Base-by-base conservation (phyloP, 2,113 vertebrate species). In the Oophaga pumilio region DNA sequence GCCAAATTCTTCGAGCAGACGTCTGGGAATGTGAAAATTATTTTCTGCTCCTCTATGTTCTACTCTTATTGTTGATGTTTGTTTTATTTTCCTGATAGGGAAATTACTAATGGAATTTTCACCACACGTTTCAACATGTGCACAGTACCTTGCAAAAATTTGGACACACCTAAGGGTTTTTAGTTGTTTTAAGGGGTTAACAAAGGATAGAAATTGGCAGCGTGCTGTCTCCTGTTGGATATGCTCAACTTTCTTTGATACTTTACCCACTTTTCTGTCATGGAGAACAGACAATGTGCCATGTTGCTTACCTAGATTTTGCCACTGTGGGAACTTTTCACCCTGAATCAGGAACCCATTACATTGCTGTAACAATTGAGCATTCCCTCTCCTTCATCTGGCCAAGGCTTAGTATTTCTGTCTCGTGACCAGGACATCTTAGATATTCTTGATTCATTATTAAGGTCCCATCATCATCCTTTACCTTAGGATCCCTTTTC, bases 11-110 rank as follows among this genome's bases (percentile, higher is more conserved):
- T 14, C 15, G 3, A 50, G 52, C 69, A 85, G 84, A 85, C 71
- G 84, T 85, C 84, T 85, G 84, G 84, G 84, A 85, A 85, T 85
- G 84, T 76, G 28, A 76, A 8, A 85, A 76, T 76, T 52, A 60
- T 60, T 85, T 84, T 50, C 62, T 85, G 22, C 84, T 85, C 22
- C 50, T 11, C 14, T 53, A 76, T 15, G 14, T 64, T 76, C 14
- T 12, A 64, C 4, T 76, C 60, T 85, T 43, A 17, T n/a, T 85
- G 56, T 57, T 76, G 28, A 33, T 18, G 28, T 28, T 53, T 53
- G 17, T 56, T 73, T 18, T 57, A 24, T 56, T 57, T 73, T 53
- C n/a, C 24, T 28, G 49, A 69, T 24, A 68, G 82, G 52, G n/a
- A 73, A 71, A 84, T 53, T 43, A 81, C 8, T 22, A 62, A 62